Percentiles rank a stretch among this genome's conserved stretches.
phyloP scores from a whole-genome alignment of 2,797 vertebrate genomes.

The Urosaurus nigricauda region DNA sequence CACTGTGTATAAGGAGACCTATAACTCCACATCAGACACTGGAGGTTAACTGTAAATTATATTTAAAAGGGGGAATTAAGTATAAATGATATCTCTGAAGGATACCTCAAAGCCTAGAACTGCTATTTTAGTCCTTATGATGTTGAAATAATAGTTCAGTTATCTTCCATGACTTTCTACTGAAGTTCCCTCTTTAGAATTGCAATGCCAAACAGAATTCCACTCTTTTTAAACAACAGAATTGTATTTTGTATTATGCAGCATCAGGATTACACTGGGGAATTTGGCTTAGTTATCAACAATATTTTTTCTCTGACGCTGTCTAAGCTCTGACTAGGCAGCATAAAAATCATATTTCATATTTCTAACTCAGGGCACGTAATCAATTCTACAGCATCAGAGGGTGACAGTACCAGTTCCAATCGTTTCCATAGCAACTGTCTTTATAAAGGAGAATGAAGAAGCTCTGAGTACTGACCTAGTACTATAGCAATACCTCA shows the following conservation, averaged over 20 bases:
- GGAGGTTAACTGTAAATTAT: not conserved
- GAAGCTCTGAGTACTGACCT: constrained; percentile 55
- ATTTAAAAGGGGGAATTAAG: not conserved
- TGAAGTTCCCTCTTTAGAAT: not conserved
- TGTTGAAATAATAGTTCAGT: not conserved
- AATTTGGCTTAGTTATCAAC: constrained; percentile 33
- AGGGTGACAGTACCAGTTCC: constrained; percentile 47
- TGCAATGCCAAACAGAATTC: not conserved
- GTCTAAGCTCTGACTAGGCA: constrained; percentile 34
- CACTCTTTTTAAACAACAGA: not conserved
- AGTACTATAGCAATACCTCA: constrained; percentile 46
- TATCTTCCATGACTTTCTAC: constrained; percentile 5
- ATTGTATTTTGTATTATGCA: not conserved
- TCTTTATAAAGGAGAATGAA: constrained; percentile 43
- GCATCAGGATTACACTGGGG: not conserved
- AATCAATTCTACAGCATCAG: constrained; percentile 46
- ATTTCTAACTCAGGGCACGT: constrained; percentile 50
- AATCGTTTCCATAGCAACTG: constrained; percentile 59
- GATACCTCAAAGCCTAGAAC: constrained; percentile 2
- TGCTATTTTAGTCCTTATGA: not conserved
- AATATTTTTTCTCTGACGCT: constrained; percentile 33
- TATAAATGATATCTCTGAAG: not conserved
- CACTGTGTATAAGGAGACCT: not conserved
- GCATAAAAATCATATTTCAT: constrained; percentile 34
- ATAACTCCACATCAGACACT: not conserved